Evolutionary conservation across 92 coral and sea anemone species (phyloP).

Genomic region (Epizoanthus rinbou): DNA sequence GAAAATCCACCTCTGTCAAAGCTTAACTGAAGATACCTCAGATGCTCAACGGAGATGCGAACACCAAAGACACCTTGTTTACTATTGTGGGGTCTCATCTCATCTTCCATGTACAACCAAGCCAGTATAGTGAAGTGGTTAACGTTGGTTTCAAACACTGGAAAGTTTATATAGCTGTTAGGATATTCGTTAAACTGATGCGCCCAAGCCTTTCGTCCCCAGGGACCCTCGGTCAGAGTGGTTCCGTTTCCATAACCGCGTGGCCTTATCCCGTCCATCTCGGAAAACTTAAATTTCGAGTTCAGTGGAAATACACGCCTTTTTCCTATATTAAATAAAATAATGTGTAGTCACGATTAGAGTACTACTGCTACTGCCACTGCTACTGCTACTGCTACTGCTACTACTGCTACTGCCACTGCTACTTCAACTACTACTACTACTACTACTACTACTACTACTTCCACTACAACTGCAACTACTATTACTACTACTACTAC

Average conservation of each 20-base stretch:
- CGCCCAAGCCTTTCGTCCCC: constrained; percentile 29
- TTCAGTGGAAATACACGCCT: constrained; percentile 33
- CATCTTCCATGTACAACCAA: constrained; percentile 2
- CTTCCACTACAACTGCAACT: too few relatives aligned
- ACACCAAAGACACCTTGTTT: constrained; percentile 9
- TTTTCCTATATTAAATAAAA: background rate
- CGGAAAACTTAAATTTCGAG: background rate
- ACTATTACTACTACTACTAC: too few relatives aligned
- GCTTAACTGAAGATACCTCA: too few relatives aligned
- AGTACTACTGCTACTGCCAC: background rate
- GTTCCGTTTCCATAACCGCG: background rate
- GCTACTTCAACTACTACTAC: too few relatives aligned
- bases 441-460: too few relatives aligned
- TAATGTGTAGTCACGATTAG: background rate
- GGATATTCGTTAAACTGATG: background rate
- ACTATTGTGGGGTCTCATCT: background rate
- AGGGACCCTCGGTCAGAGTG: constrained; percentile 5
- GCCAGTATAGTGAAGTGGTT: constrained; percentile 29
- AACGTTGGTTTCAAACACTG: background rate
- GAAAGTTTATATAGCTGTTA: constrained; percentile 1
- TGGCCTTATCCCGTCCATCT: constrained; percentile 29
- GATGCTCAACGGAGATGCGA: background rate
- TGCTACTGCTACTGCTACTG: too few relatives aligned
- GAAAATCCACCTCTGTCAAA: background rate
- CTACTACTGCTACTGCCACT: too few relatives aligned